phyloP scores from a whole-genome alignment of 2,113 vertebrate genomes.

The Xiphias gladius region DNA sequence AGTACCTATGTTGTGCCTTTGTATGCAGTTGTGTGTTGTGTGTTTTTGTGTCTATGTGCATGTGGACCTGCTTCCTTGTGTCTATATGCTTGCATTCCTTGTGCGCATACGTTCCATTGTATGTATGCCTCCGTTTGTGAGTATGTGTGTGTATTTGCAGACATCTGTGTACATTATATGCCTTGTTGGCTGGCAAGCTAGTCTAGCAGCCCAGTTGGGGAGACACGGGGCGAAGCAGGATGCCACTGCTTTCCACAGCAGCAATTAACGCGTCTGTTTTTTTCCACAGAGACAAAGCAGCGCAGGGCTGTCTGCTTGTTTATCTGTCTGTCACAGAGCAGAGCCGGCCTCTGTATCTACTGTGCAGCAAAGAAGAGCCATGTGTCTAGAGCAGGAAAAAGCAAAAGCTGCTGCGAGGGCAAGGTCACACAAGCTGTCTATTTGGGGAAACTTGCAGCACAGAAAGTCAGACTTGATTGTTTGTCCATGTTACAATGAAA shows the following conservation, averaged over 20 bases:
- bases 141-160: background rate
- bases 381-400: slow-evolving; percentile 31
- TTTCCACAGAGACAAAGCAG: slow-evolving; percentile 38
- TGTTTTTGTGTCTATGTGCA: background rate
- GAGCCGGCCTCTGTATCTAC: background rate
- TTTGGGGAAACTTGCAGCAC: slow-evolving; percentile 1
- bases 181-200: slow-evolving; percentile 12
- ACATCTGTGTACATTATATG: slow-evolving; percentile 21
- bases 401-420: slow-evolving; percentile 26
- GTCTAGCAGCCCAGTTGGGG: slow-evolving; percentile 33
- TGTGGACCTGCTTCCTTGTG: background rate
- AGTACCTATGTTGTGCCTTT: background rate
- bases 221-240: slow-evolving; percentile 37
- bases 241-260: slow-evolving; percentile 51
- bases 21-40: background rate
- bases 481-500: slow-evolving; percentile 20
- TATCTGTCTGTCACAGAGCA: slow-evolving; percentile 14
- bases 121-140: background rate
- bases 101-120: background rate
- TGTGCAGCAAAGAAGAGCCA: slow-evolving; percentile 14
- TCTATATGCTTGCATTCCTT: background rate
- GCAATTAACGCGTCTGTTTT: slow-evolving; percentile 70
- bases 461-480: slow-evolving; percentile 3
- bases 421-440: slow-evolving; percentile 5
- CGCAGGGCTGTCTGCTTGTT: slow-evolving; percentile 27